Percentiles rank a stretch among this genome's conserved stretches.
Evolutionary conservation across 2,797 vertebrate genomes (phyloP).

Genomic region (Malurus leucopterus): DNA sequence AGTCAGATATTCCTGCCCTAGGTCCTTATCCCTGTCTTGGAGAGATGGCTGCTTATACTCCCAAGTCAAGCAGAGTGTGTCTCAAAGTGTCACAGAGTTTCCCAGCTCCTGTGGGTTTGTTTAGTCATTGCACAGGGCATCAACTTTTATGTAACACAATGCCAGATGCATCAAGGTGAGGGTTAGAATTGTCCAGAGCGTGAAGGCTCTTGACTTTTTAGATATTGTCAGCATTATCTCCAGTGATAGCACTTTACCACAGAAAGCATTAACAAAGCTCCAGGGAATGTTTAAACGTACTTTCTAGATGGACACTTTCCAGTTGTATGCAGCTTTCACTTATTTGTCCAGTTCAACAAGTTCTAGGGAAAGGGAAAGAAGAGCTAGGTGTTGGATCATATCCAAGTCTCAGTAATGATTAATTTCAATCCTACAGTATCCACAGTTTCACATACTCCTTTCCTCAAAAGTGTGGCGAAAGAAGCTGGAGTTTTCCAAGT

Average conservation of each 20-base stretch:
- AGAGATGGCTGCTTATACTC: not conserved
- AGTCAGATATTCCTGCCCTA: not conserved
- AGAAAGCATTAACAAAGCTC: not conserved
- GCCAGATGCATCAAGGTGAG: not conserved
- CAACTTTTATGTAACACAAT: not conserved
- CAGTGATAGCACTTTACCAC: not conserved
- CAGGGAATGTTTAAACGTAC: not conserved
- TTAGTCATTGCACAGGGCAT: not conserved
- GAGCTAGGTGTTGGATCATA: not conserved
- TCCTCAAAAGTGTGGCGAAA: not conserved
- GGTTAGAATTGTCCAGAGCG: not conserved
- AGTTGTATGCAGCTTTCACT: not conserved
- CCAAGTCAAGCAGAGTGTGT: fast-evolving
- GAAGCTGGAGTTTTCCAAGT: not conserved
- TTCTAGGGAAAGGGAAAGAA: not conserved
- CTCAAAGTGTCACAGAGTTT: fast-evolving
- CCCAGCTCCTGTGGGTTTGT: not conserved
- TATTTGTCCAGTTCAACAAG: not conserved
- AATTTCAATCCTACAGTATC: not conserved
- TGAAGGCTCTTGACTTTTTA: not conserved
- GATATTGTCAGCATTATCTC: not conserved
- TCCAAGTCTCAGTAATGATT: not conserved
- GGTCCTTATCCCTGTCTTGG: not conserved
- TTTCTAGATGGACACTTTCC: not conserved
- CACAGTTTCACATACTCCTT: not conserved